Evolutionary conservation across 2,888 invertebrate species (phyloP).

Genomic region (Pandemis heparana): DNA sequence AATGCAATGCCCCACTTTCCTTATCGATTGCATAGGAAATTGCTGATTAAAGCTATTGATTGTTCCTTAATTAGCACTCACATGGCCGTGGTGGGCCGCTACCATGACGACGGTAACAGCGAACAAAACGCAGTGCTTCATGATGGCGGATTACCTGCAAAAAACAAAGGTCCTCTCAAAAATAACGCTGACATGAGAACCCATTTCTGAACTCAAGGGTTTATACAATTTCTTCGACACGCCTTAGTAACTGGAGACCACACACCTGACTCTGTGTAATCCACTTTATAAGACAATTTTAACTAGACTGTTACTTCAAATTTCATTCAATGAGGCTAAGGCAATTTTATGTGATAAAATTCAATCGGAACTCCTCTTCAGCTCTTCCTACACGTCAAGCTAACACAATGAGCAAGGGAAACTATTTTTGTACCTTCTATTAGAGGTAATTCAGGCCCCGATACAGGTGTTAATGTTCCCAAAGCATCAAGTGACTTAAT

Average conservation of each 20-base stretch:
- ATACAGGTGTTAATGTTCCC: not conserved
- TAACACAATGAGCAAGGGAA: not conserved
- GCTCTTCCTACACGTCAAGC: not conserved
- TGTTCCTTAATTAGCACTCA: conserved; percentile 40
- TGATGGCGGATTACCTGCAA: conserved; percentile 44
- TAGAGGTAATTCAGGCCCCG: not conserved
- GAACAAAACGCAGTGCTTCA: conserved; percentile 46
- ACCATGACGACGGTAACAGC: conserved; percentile 47
- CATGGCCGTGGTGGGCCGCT: conserved; percentile 49
- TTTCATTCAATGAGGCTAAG: not conserved
- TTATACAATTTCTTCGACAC: no score
- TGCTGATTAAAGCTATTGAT: conserved; percentile 2
- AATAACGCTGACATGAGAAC: not conserved
- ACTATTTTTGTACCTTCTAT: not conserved
- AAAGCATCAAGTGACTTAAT: not conserved
- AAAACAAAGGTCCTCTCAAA: not conserved
- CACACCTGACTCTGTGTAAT: no score
- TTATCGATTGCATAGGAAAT: conserved; percentile 12
- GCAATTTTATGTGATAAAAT: not conserved
- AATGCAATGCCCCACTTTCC: not conserved
- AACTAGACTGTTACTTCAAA: no score
- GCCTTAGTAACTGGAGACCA: no score
- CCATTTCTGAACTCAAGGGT: no score
- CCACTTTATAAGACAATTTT: no score
- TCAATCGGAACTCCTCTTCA: not conserved